Evolutionary conservation across 2,888 invertebrate genomes (phyloP), one percentile per base, ranked within the genome.

Genomic region (Uloborus plumipes): DNA sequence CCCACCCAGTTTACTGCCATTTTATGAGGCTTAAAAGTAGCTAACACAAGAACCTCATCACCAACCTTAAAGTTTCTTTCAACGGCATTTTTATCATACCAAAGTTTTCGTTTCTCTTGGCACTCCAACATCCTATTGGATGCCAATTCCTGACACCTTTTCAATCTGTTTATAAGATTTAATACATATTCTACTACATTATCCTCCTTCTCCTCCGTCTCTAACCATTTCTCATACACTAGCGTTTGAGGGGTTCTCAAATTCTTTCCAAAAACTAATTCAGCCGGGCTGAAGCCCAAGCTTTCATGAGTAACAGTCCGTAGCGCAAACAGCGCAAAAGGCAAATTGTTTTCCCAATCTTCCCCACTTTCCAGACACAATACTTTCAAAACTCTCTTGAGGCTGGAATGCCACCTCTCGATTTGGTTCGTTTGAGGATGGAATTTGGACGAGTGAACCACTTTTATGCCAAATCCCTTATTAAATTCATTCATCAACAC

Each of bases 401-500:
- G 13, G 14, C 64, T 67, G 39, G 26, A 15, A 11, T 74, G 64
- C 31, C 64, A 62, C 16, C 50, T 47, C 20, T 73, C 74, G 0
- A 64, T 50, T 7, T 55, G 62, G 50, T 80, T 74, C 26, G 31
- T 74, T 47, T 80, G 74, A 4, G 69, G 74, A 47, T 70, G 69
- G 18, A 70, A 18, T 14, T 69, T 47, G 15, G 69, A 74, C n/a
- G 39, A 66, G 22, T 22, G 26, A 0, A 53, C 20, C 0, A 59
- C 15, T 3, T 49, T 47, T 0, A 72, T 62, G 9, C 66, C 66
- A 51, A 67, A 20, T 53, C 16, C 50, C 13, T 67, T 20, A 1
- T 20, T 50, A 51, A 67, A 67, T 66, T 66, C 66, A 15, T 15
- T 16, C 0, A 51, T 59, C 16, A 71, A 39, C 9, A 9, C 49